Conservation (phyloP, 2,797 vertebrate species). For the Dromococcyx pavoninus region DNA sequence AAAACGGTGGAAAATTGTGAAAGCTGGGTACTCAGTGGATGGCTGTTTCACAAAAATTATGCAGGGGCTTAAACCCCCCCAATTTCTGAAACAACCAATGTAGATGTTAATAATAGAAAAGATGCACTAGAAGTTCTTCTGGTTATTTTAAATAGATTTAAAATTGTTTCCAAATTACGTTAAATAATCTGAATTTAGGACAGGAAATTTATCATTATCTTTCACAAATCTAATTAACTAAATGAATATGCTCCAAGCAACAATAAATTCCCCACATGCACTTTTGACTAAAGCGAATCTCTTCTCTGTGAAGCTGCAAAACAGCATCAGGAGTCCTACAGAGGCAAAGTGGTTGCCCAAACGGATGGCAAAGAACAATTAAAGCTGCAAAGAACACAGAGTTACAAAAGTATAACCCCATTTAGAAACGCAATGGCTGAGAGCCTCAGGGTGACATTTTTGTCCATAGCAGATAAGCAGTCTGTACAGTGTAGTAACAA, state of each 20-base stretch:
- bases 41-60: not conserved
- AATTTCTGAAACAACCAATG: not conserved
- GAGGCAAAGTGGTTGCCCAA: not conserved
- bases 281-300: not conserved
- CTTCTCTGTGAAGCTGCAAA: not conserved
- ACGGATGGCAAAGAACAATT: not conserved
- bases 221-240: constrained; percentile 37
- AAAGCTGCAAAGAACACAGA: not conserved
- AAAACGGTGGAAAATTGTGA: not conserved
- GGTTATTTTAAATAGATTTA: not conserved
- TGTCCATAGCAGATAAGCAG: not conserved
- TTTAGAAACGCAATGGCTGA: not conserved
- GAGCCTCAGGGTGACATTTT: not conserved
- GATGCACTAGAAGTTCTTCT: not conserved
- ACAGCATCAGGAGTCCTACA: not conserved
- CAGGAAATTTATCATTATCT: constrained; percentile 42
- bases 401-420: not conserved
- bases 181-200: not conserved
- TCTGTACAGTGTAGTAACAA: not conserved
- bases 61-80: rapidly evolving
- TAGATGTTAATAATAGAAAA: not conserved
- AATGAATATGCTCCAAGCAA: constrained; percentile 29
- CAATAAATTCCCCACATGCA: not conserved
- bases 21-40: not conserved
- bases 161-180: not conserved